Evolutionary conservation across 2,888 invertebrate genomes (phyloP), one percentile per base, ranked within the genome.

Genomic region (Drosophila vallismaia): DNA sequence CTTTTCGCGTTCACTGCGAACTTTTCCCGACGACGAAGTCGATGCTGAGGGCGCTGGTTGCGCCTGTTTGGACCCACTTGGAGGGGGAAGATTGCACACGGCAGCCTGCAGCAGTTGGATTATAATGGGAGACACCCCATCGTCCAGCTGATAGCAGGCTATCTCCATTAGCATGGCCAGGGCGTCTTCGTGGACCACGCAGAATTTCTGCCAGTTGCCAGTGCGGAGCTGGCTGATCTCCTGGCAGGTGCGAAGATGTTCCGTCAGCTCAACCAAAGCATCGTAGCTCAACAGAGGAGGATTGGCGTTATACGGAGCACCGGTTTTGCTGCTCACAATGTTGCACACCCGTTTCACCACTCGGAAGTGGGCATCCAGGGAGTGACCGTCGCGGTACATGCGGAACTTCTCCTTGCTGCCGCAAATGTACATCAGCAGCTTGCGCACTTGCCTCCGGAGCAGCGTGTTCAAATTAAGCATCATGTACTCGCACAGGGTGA

Each of bases 371-470:
- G 96, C 96, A 84, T 97, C 96, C 4, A 99, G 93, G 0, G 98
- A 96, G 92, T 99, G 98, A 10, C 98, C 94, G 93, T 99, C 99
- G 44, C 99, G 94, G 75, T 98, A 93, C 89, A 98, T 97, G 0
- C 99, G 94, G 92, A 99, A 99, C 57, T 97, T 97, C 82, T 99
- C 99, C 89, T 98, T 98, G 58, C 96, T 97, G 24, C 98, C 98
- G 90, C 98, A 98, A 76, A 99, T 95, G 82, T 97, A 96, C 76
- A 99, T 93, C 14, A 99, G 92, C 14, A 99, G 92, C 92, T 99
- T 99, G 56, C 99, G 94, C 0, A 97, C 96, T 93, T 98, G 98
- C 72, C 98, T 94, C 78, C 98, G 93, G 67, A 94, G 75, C 40
- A 89, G 64, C 7, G 98, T 97, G n/a, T 97, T 97, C 31, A 91